Conservation (phyloP, 2,797 vertebrate species). For the Toxotes lorentzi region DNA sequence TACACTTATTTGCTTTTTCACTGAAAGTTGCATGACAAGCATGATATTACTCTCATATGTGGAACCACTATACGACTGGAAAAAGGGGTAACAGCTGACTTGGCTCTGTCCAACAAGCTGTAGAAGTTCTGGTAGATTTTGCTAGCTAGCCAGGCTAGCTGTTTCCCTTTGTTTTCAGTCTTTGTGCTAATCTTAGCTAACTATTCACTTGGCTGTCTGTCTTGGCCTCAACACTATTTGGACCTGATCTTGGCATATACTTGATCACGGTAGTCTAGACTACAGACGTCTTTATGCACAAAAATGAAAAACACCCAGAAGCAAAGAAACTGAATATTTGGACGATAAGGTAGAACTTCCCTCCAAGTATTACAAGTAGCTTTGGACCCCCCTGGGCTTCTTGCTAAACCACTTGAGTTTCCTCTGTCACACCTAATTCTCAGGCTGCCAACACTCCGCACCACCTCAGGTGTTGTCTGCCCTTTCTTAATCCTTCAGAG, state of each 20-base stretch:
- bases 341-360: neutral
- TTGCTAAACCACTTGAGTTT: conserved; percentile 35
- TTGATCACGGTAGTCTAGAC: neutral
- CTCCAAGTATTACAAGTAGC: conserved; percentile 7
- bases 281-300: neutral
- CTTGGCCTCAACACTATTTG: neutral
- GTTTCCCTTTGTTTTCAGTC: neutral
- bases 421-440: conserved; percentile 27
- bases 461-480: conserved; percentile 48
- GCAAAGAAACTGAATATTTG: neutral
- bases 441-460: conserved; percentile 20
- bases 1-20: no score
- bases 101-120: no score
- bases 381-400: neutral
- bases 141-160: no score
- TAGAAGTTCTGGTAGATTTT: neutral
- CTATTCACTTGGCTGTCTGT: neutral
- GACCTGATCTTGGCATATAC: conserved; percentile 1
- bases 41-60: no score
- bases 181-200: neutral
- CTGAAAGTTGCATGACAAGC: no score
- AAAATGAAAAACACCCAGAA: neutral
- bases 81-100: neutral
- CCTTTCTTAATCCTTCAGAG: conserved; percentile 51
- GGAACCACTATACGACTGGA: no score